Conservation (phyloP, 2,888 invertebrate genomes). For the Strigamia crassipes region DNA sequence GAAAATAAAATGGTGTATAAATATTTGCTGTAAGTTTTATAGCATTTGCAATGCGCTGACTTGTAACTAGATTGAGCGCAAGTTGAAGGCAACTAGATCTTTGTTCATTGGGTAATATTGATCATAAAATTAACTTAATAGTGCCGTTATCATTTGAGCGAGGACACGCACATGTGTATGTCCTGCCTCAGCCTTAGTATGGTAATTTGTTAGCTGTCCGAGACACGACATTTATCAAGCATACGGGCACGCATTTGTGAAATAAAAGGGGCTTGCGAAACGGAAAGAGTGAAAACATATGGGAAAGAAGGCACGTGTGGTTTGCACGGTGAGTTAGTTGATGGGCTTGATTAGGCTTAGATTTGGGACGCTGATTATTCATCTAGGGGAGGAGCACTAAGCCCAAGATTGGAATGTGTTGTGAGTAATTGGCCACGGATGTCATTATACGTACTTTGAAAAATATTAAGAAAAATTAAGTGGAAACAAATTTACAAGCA, state of each 20-base stretch:
- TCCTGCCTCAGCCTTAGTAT: constrained; percentile 2
- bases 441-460: constrained; percentile 15
- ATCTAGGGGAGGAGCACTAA: constrained; percentile 12
- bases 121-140: constrained; percentile 33
- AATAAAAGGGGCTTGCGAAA: constrained; percentile 36
- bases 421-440: constrained; percentile 40
- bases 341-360: constrained; percentile 42
- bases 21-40: background rate
- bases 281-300: background rate
- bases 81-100: constrained; percentile 26
- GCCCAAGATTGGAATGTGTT: constrained; percentile 22
- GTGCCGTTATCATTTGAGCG: constrained; percentile 31
- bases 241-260: constrained; percentile 18
- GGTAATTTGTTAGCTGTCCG: constrained; percentile 34
- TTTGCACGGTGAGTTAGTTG: constrained; percentile 30
- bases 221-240: constrained; percentile 31
- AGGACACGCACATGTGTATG: constrained; percentile 21
- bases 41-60: background rate
- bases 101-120: constrained; percentile 30
- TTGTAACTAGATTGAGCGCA: background rate
- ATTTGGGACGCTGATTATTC: constrained; percentile 37
- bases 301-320: constrained; percentile 40
- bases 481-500: constrained; percentile 42
- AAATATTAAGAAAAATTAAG: constrained; percentile 42
- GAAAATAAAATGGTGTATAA: background rate